These are phyloP conservation scores for Sebastes matsubarae DNA, from an alignment of 2,797 vertebrate genomes.

Conservation along the genomic window DNA sequence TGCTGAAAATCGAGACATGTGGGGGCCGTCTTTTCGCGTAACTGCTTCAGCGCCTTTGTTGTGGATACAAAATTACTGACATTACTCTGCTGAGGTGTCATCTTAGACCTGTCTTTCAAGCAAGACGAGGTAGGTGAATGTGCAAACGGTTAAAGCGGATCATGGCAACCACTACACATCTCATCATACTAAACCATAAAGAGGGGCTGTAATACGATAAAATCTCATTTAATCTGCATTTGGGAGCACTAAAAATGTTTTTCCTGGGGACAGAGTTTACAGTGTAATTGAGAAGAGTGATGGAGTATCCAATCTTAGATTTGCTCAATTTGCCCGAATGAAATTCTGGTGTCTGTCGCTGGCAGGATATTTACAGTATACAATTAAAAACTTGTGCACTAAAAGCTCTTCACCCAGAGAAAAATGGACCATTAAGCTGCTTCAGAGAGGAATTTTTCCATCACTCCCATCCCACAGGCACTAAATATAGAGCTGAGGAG, in stretches of 20 bases:
- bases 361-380: slow-evolving; percentile 8
- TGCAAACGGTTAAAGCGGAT: not conserved
- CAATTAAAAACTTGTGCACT: not conserved
- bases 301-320: not conserved
- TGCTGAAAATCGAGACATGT: not conserved
- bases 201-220: not conserved
- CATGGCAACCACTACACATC: not conserved
- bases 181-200: not conserved
- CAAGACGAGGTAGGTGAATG: not conserved
- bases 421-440: slow-evolving; percentile 5
- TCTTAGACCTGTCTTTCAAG: not conserved
- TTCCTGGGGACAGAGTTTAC: not conserved
- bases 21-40: not conserved
- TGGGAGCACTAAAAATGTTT: not conserved
- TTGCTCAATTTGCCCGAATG: slow-evolving; percentile 7
- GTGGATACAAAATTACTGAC: not conserved
- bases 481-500: not conserved
- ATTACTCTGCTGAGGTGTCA: slow-evolving; percentile 1
- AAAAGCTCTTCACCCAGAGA: slow-evolving; percentile 16
- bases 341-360: not conserved
- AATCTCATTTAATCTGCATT: slow-evolving; percentile 1
- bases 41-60: not conserved
- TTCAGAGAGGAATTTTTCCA: not conserved
- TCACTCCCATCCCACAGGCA: not conserved
- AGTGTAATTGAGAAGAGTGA: not conserved